Percentiles rank a stretch among this genome's conserved stretches.
Evolutionary conservation across 2,888 invertebrate species (phyloP).

Genomic region (Bursaphelenchus okinawaensis): DNA sequence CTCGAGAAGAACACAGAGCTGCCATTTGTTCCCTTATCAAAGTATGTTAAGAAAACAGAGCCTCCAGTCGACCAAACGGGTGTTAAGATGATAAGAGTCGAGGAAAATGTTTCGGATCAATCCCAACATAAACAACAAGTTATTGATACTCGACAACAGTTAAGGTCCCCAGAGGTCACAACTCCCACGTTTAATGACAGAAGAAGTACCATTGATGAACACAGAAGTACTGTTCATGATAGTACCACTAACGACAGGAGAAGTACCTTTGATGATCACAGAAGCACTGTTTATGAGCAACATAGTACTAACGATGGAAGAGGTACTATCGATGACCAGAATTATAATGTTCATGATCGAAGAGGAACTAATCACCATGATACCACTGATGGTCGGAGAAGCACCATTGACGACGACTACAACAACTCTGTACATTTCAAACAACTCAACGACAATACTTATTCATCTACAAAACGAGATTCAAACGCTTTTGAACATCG

Average conservation of each 20-base stretch:
- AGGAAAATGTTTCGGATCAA: neutral
- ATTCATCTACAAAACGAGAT: too few species aligned
- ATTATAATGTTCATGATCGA: too few species aligned
- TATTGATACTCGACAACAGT: neutral
- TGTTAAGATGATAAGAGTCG: neutral
- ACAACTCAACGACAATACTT: too few species aligned
- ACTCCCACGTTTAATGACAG: neutral
- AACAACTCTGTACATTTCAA: too few species aligned
- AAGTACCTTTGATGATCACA: too few species aligned
- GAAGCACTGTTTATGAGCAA: too few species aligned
- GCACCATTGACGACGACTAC: too few species aligned
- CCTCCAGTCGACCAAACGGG: neutral
- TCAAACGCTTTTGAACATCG: neutral
- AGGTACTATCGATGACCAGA: too few species aligned
- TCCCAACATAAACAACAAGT: neutral
- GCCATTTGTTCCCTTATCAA: conserved; percentile 8
- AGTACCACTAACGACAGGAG: too few species aligned
- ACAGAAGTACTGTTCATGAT: neutral
- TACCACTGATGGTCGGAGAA: too few species aligned
- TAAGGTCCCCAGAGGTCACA: neutral
- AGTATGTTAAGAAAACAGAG: conserved; percentile 5
- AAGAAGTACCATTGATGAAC: neutral
- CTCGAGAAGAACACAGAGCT: neutral
- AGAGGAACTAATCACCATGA: too few species aligned
- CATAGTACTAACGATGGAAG: too few species aligned